These are phyloP conservation scores for Drosophila mettleri DNA, from an alignment of 2,888 invertebrate genomes.

Conservation along the genomic window DNA sequence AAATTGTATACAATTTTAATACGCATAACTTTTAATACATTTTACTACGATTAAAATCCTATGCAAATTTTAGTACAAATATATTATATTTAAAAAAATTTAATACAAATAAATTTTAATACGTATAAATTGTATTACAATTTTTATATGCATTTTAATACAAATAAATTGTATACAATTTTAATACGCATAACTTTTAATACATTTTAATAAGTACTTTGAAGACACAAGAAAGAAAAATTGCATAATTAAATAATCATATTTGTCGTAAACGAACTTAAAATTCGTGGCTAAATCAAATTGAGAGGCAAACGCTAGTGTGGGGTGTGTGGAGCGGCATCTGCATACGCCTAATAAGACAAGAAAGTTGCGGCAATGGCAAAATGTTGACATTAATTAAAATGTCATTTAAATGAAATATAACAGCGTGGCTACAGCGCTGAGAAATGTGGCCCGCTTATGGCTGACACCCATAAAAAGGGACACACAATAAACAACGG, in stretches of 20 bases:
- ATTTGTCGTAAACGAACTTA: slow-evolving; percentile 14
- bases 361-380: slow-evolving; percentile 48
- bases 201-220: slow-evolving; percentile 6
- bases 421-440: slow-evolving; percentile 56
- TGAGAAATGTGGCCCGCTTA: slow-evolving; percentile 69
- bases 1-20: no score
- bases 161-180: no score
- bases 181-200: neutral
- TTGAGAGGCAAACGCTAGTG: neutral
- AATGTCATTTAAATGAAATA: slow-evolving; percentile 79
- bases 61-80: no score
- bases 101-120: no score
- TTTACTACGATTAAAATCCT: no score
- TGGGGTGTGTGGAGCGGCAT: neutral
- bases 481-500: slow-evolving; percentile 61
- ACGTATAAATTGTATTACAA: no score
- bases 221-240: slow-evolving; percentile 1
- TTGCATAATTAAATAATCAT: slow-evolving; percentile 28
- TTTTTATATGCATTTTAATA: no score
- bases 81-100: no score
- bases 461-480: slow-evolving; percentile 50
- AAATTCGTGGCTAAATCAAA: slow-evolving; percentile 9
- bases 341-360: slow-evolving; percentile 38
- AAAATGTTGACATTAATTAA: slow-evolving; percentile 81
- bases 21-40: no score